Evolutionary conservation across 1,140 invertebrate genomes (phyloP).

Genomic region (Drosophila rufa): DNA sequence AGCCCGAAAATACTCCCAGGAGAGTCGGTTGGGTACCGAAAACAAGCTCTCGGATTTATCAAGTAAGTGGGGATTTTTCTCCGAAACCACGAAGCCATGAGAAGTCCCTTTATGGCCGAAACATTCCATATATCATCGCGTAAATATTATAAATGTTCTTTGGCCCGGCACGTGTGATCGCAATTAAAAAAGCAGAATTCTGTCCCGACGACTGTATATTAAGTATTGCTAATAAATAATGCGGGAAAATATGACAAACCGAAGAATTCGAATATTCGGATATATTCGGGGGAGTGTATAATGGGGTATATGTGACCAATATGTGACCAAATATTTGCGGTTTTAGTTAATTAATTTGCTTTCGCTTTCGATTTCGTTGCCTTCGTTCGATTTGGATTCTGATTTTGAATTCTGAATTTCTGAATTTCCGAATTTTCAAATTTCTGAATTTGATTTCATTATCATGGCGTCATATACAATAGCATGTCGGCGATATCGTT

Average conservation of each 20-base stretch:
- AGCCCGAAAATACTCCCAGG: background rate
- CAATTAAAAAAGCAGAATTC: conserved; percentile 65
- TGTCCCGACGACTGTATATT: conserved; percentile 63
- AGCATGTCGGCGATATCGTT: conserved; percentile 71
- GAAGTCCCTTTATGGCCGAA: conserved; percentile 75
- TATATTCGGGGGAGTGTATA: conserved; percentile 2
- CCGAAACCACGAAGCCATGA: conserved; percentile 22
- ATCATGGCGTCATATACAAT: conserved; percentile 43
- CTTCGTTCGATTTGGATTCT: conserved; percentile 7
- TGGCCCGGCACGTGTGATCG: conserved; percentile 69
- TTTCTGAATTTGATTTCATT: conserved; percentile 54
- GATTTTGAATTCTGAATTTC: background rate
- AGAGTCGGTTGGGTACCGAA: background rate
- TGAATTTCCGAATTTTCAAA: background rate
- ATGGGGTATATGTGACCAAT: conserved; percentile 17
- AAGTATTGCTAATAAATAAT: conserved; percentile 82
- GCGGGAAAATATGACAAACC: conserved; percentile 61
- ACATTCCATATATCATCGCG: conserved; percentile 67
- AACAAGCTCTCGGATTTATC: conserved; percentile 2
- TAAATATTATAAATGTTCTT: conserved; percentile 47
- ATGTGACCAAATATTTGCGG: conserved; percentile 45
- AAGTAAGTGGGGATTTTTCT: background rate
- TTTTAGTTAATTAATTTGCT: conserved; percentile 73
- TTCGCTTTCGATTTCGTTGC: conserved; percentile 52
- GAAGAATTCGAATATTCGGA: conserved; percentile 21